A percentile compares a stretch with the other conserved stretches of the same genome.
phyloP scores from a whole-genome alignment of 2,797 vertebrate genomes.

The Trichosurus vulpecula region DNA sequence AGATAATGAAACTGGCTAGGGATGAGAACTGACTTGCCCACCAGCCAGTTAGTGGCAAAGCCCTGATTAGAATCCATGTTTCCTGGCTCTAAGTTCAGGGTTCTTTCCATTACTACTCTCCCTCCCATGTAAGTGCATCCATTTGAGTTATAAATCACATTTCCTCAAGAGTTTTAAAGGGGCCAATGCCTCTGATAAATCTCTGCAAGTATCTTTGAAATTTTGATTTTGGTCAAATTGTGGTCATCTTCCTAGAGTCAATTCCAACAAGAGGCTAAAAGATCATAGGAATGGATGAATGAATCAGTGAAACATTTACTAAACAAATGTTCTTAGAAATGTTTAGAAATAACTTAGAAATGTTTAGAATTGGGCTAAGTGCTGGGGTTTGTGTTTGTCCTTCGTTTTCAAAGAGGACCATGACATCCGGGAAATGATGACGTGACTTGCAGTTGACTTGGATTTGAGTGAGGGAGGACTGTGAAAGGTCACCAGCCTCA shows the following conservation, averaged over 20 bases:
- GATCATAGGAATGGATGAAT: slow-evolving; percentile 11
- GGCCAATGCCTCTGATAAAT: slow-evolving; percentile 25
- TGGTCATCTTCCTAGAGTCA: slow-evolving; percentile 15
- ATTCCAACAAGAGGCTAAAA: slow-evolving; percentile 15
- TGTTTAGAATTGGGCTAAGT: neutral
- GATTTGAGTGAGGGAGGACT: too few relatives aligned
- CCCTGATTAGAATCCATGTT: neutral
- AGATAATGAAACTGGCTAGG: neutral
- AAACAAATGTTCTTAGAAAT: neutral
- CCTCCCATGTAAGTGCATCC: neutral
- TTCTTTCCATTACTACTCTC: neutral
- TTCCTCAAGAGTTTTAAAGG: slow-evolving; percentile 37
- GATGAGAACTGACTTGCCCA: neutral
- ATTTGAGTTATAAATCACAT: neutral
- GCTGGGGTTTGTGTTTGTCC: too few relatives aligned
- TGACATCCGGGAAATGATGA: too few relatives aligned
- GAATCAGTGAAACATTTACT: slow-evolving; percentile 24
- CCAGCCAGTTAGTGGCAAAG: neutral
- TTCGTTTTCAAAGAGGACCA: too few relatives aligned
- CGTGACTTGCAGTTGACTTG: too few relatives aligned
- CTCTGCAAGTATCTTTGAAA: slow-evolving; percentile 41
- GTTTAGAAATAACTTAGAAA: neutral
- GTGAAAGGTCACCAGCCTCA: too few relatives aligned
- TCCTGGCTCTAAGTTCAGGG: neutral
- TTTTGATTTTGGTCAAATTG: slow-evolving; percentile 45